Base-by-base conservation (phyloP, 2,113 vertebrate genomes). In the Anhinga rufa region DNA sequence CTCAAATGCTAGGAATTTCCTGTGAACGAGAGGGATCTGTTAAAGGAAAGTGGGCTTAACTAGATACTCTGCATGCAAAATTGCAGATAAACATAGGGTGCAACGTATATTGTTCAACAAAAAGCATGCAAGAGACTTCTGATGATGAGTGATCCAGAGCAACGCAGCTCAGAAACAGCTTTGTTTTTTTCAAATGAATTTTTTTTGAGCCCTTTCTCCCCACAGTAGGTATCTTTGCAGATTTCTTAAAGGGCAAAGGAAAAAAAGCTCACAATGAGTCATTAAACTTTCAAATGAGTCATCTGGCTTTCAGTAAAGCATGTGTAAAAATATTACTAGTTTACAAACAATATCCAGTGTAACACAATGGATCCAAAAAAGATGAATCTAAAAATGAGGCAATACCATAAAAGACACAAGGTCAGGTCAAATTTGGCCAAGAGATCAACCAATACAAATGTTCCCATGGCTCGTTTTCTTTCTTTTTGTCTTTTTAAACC, bases 301-400 rank as follows among this genome's bases (percentile, higher is more conserved):
- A 95, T 92, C 93, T 87, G 95, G 94, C 95, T 97, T 97, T 96
- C 96, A 97, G 95, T 97, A 96, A 96, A 92, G 79, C 95, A 85
- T 94, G 96, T 94, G 94, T 95, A 97, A 97, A 97, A 97, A 97
- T 97, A 97, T 96, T 93, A 91, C 96, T 92, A 49, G 94, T 82
- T 91, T 93, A 96, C 95, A 97, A 97, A 97, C 94, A 97, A 97
- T 95, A 95, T 97, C 96, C 93, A 96, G 95, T 36, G 75, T 40
- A 97, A 97, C 94, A 96, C 96, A 97, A 97, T 95, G 74, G 96
- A 61, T 94, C 96, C 90, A 94, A 95, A 97, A 97, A 95, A 96
- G 95, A 95, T 86, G 91, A 89, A 93, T 95, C 94, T 97, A 95
- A 97, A 96, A 96, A 95, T 91, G 97, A 97, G 93, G 94, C 96